Conservation (phyloP, 2,113 vertebrate species). For the Arenaria interpres region DNA sequence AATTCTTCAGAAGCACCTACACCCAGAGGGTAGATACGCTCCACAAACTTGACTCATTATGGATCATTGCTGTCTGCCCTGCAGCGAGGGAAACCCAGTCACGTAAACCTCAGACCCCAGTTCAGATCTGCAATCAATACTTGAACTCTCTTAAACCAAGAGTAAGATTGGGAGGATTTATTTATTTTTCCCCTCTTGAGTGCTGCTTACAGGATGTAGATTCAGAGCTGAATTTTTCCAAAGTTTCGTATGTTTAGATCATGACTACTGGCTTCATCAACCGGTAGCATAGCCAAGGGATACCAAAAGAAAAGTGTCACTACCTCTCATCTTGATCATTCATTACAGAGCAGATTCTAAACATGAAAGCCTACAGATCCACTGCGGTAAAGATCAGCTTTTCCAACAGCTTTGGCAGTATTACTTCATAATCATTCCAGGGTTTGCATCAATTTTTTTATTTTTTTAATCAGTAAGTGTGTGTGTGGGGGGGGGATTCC, state of each 20-base stretch:
- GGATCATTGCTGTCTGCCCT: neutral
- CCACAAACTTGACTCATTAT: neutral
- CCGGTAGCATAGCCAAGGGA: neutral
- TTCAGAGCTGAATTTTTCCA: neutral
- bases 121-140: neutral
- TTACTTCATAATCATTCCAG: neutral
- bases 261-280: neutral
- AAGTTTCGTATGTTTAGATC: neutral
- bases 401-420: neutral
- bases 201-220: neutral
- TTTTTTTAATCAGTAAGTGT: neutral
- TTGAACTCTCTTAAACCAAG: neutral
- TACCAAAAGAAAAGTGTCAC: neutral
- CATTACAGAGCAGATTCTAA: neutral
- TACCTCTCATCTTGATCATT: neutral
- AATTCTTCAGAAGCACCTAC: neutral
- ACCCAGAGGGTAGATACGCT: neutral
- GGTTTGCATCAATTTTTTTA: accelerated
- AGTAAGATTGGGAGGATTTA: neutral
- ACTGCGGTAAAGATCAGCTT: neutral
- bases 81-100: accelerated
- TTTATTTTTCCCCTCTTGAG: neutral
- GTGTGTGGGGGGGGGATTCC: neutral
- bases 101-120: neutral
- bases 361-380: neutral